These are phyloP conservation scores for Cydia pomonella DNA, from an alignment of 1,140 invertebrate species.

Conservation along the genomic window DNA sequence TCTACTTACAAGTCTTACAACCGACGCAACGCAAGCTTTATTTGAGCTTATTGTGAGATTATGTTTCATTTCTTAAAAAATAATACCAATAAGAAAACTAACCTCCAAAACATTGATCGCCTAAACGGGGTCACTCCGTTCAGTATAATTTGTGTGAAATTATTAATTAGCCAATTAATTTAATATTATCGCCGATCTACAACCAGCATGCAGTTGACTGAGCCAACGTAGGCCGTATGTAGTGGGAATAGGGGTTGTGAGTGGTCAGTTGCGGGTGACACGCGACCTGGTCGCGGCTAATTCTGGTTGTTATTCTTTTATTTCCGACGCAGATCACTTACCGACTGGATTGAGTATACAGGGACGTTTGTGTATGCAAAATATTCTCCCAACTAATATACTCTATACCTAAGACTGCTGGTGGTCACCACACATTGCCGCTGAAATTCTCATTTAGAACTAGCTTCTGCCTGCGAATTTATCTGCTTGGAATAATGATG, in stretches of 20 bases:
- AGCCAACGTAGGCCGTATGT: background rate
- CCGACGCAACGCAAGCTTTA: no score
- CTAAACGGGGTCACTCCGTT: slow-evolving; percentile 27
- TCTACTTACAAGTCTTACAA: no score
- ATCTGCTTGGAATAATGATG: no score
- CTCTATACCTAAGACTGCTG: no score
- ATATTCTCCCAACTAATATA: no score
- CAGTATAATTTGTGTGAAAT: slow-evolving; percentile 65
- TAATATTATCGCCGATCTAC: background rate
- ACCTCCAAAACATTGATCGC: background rate
- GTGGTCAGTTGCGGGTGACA: background rate
- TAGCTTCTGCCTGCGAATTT: no score
- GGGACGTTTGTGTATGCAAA: no score
- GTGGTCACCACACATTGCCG: no score
- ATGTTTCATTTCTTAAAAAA: background rate
- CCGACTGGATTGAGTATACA: no score
- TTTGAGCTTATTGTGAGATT: no score
- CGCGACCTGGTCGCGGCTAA: slow-evolving; percentile 2
- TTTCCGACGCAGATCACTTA: background rate
- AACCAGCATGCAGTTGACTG: background rate
- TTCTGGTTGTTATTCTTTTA: slow-evolving; percentile 15
- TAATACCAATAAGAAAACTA: background rate
- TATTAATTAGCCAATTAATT: slow-evolving; percentile 61
- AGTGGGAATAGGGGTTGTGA: background rate
- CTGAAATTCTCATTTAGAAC: no score